Evolutionary conservation across 2,888 invertebrate species (phyloP).

Genomic region (Hydroisotoma schaefferi): DNA sequence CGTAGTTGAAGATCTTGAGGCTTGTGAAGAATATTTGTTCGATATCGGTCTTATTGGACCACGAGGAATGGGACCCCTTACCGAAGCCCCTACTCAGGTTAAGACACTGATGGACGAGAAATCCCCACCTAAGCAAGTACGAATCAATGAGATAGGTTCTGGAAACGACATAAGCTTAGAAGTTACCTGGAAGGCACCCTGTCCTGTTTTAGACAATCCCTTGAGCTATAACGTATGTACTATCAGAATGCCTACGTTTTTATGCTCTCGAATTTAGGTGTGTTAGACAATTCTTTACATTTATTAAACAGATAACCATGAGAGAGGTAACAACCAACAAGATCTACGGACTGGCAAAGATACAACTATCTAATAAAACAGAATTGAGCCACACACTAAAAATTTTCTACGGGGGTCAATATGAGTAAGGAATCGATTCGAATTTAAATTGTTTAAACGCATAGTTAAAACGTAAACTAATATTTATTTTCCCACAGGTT

Average conservation of each 20-base stretch:
- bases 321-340: background rate
- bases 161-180: conserved; percentile 54
- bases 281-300: background rate
- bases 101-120: conserved; percentile 61
- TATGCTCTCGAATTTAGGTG: background rate
- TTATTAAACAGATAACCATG: background rate
- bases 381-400: background rate
- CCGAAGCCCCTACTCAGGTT: conserved; percentile 56
- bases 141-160: conserved; percentile 52
- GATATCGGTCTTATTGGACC: conserved; percentile 65
- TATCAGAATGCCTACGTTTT: background rate
- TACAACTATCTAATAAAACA: background rate
- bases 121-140: conserved; percentile 67
- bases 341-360: background rate
- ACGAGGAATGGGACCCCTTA: conserved; percentile 61
- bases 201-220: conserved; percentile 56
- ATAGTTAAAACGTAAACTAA: background rate
- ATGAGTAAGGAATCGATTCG: conserved; percentile 32
- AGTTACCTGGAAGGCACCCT: conserved; percentile 70
- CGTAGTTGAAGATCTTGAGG: conserved; percentile 61
- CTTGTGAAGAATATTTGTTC: conserved; percentile 72
- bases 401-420: conserved; percentile 18
- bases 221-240: conserved; percentile 63
- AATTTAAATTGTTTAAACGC: background rate
- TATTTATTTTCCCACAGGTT: conserved; percentile 48